Percentiles rank a stretch among this genome's conserved stretches.
phyloP scores from a whole-genome alignment of 2,113 vertebrate genomes.

The Nanorana parkeri region DNA sequence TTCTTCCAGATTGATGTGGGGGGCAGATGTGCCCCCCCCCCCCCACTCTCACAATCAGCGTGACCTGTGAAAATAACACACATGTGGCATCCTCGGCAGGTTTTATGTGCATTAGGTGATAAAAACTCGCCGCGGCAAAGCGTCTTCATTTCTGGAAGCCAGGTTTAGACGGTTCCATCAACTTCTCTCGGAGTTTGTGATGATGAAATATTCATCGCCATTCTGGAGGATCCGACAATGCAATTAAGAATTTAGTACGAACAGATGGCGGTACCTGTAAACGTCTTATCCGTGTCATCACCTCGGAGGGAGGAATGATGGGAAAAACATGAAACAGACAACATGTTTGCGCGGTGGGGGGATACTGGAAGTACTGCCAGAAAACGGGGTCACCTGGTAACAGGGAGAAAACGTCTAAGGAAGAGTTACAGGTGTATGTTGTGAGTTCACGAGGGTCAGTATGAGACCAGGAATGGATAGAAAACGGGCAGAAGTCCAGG shows the following conservation, averaged over 20 bases:
- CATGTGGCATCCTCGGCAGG: no score
- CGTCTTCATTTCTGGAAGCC: background rate
- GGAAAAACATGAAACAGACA: background rate
- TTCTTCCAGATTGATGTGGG: no score
- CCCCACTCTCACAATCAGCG: background rate
- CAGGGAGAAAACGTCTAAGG: background rate
- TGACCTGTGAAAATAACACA: no score
- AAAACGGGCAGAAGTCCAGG: no score
- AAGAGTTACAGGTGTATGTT: background rate
- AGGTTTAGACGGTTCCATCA: conserved; percentile 2
- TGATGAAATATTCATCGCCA: conserved; percentile 36
- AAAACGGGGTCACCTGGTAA: background rate
- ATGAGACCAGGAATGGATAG: no score
- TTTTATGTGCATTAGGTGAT: background rate
- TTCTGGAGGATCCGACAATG: conserved; percentile 9
- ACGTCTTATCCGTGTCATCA: conserved; percentile 24
- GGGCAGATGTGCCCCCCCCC: no score
- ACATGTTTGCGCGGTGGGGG: background rate
- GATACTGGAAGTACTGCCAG: no score
- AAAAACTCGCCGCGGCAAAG: background rate
- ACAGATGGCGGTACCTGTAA: conserved; percentile 36
- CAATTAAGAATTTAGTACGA: conserved; percentile 31
- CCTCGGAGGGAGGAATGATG: background rate
- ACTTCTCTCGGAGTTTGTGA: background rate
- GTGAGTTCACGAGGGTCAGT: background rate